Percentiles rank a stretch among this genome's conserved stretches.
These are phyloP conservation scores for Poecile montanus DNA, from an alignment of 2,797 vertebrate genomes.

Conservation along the genomic window DNA sequence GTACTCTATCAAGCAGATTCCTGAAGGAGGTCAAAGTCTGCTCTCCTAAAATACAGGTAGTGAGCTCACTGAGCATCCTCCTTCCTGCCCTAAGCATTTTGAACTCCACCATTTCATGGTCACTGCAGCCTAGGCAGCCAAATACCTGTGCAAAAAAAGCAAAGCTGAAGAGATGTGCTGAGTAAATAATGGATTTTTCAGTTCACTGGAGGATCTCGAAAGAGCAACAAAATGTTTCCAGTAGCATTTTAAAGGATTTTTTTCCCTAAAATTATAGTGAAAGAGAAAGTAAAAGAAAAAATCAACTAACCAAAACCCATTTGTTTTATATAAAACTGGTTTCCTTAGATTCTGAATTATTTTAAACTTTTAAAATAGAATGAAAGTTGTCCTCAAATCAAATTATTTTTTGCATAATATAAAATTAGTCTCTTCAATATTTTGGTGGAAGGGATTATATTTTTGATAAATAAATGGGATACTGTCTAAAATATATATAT, in stretches of 20 bases:
- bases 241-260: not conserved
- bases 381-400: not conserved
- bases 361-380: not conserved
- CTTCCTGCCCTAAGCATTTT: not conserved
- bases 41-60: not conserved
- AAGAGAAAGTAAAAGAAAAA: not conserved
- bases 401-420: not conserved
- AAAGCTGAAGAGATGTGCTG: not conserved
- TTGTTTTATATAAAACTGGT: not conserved
- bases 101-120: not conserved
- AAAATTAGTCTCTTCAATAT: not conserved
- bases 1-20: not conserved
- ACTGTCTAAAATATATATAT: not conserved
- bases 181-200: constrained; percentile 21
- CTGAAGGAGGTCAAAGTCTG: not conserved
- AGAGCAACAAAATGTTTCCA: not conserved
- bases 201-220: not conserved
- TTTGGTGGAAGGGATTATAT: not conserved
- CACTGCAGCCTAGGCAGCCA: not conserved
- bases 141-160: not conserved
- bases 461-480: not conserved
- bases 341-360: not conserved
- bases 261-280: not conserved
- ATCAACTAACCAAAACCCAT: accelerated
- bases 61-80: not conserved